Evolutionary conservation across 2,888 invertebrate species (phyloP).

Genomic region (Drosophila cracens): DNA sequence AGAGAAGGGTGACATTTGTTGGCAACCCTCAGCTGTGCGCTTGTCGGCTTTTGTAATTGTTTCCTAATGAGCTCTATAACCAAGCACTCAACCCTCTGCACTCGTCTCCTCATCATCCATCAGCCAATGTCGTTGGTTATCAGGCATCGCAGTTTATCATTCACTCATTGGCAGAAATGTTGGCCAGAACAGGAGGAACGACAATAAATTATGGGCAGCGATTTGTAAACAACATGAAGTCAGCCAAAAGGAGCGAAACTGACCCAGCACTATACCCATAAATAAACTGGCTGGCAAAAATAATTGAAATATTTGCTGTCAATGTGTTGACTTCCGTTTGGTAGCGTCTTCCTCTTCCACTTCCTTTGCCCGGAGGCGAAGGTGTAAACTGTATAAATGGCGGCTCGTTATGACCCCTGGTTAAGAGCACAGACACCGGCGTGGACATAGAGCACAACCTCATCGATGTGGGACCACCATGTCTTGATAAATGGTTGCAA

Average conservation of each 20-base stretch:
- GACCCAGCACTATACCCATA: slow-evolving; percentile 52
- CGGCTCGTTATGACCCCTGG: slow-evolving; percentile 66
- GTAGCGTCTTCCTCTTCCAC: slow-evolving; percentile 4
- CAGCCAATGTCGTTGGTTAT: slow-evolving; percentile 57
- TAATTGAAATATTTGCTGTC: slow-evolving; percentile 81
- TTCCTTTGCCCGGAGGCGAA: slow-evolving; percentile 65
- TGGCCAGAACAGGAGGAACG: slow-evolving; percentile 57
- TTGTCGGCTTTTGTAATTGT: slow-evolving; percentile 65
- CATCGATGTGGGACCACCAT: slow-evolving; percentile 36
- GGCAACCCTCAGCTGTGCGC: slow-evolving; percentile 60
- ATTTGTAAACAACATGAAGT: slow-evolving; percentile 73
- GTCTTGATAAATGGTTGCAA: slow-evolving; percentile 63
- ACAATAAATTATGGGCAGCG: slow-evolving; percentile 74
- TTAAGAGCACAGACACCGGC: slow-evolving; percentile 45
- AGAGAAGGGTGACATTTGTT: slow-evolving; percentile 53
- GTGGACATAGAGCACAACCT: slow-evolving; percentile 23
- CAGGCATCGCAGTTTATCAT: slow-evolving; percentile 69
- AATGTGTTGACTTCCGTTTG: slow-evolving; percentile 75
- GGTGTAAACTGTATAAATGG: slow-evolving; percentile 79
- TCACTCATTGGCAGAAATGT: slow-evolving; percentile 67
- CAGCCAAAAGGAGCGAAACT: slow-evolving; percentile 32
- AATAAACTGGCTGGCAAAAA: slow-evolving; percentile 61
- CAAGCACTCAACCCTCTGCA: slow-evolving; percentile 1
- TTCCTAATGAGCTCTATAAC: slow-evolving; percentile 68
- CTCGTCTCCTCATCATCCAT: slow-evolving; percentile 23